These are phyloP conservation scores for Drosophila falleni DNA, from an alignment of 2,888 invertebrate species.

Conservation along the genomic window DNA sequence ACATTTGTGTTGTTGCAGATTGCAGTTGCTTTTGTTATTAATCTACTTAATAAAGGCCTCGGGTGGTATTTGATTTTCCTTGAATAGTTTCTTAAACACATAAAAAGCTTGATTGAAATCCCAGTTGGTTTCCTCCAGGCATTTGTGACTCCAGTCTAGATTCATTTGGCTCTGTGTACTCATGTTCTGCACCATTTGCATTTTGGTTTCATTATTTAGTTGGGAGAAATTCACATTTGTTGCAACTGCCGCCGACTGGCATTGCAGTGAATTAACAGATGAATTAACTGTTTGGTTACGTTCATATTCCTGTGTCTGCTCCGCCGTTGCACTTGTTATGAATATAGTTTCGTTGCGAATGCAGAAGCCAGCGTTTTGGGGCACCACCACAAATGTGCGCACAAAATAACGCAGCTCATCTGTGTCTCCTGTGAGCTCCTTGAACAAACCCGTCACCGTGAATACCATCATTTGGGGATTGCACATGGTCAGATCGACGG, in stretches of 20 bases:
- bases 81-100: constrained; percentile 92
- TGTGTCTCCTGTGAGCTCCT: constrained; percentile 88
- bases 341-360: constrained; percentile 94
- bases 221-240: constrained; percentile 33
- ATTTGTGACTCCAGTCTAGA: constrained; percentile 84
- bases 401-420: constrained; percentile 89
- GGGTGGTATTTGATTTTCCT: constrained; percentile 92
- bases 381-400: constrained; percentile 92
- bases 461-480: constrained; percentile 90
- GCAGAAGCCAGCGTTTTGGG: constrained; percentile 92
- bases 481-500: constrained; percentile 93
- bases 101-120: constrained; percentile 91
- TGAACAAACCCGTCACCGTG: constrained; percentile 94
- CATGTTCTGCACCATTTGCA: constrained; percentile 91
- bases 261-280: constrained; percentile 67
- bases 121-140: constrained; percentile 96
- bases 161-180: constrained; percentile 87
- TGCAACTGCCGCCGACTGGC: constrained; percentile 65
- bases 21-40: constrained; percentile 2
- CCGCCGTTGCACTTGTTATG: constrained; percentile 90
- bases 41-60: constrained; percentile 92
- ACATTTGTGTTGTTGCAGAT: background rate
- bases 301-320: constrained; percentile 86
- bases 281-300: constrained; percentile 34
- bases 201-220: constrained; percentile 87